Base-by-base conservation (phyloP, 2,113 vertebrate species). In the Formicarius rufipectus region DNA sequence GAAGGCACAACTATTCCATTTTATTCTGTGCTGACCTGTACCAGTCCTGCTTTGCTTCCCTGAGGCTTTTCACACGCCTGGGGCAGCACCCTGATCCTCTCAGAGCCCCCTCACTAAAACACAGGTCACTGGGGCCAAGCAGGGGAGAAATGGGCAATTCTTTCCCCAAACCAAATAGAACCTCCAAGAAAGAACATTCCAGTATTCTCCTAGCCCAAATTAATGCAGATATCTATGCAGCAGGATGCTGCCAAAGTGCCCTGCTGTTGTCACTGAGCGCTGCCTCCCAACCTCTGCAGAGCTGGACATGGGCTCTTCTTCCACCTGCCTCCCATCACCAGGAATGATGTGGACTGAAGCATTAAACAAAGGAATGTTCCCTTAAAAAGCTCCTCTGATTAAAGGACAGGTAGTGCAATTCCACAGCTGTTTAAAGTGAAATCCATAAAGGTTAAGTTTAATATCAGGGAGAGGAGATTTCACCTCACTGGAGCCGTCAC, bases 401-500 rank as follows among this genome's bases (percentile, higher is more conserved):
- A 84, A 94, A 94, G 83, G 71, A 42, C 50, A 58, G 50, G 67
- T 89, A 58, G 16, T 18, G 77, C 33, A 68, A 92, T 93, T 73
- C 84, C 87, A 22, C 11, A 44, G 86, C 73, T 89, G 74, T 40
- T 95, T 50, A 22, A 88, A 84, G 79, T 39, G 44, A 55, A 59
- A 27, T 14, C 63, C 62, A 45, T 2, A 93, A 96, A 97, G 95
- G 97, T 96, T 86, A 53, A 88, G 22, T 89, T 96, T 89, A 84
- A 92, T 76, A 89, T 69, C 95, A 87, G 45, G 24, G 47, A 89
- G 81, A 72, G n/a, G 71, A 87, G 49, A 73, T 87, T 87, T 75
- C 60, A 53, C 82, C 86, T 92, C 7, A 0, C 50, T 23, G 45
- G 62, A 66, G 55, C 64, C 52, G 42, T 28, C 86, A 45, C 6